phyloP scores from a whole-genome alignment of 35 echinoderm and acorn worm species.

The Amphiura filiformis region DNA sequence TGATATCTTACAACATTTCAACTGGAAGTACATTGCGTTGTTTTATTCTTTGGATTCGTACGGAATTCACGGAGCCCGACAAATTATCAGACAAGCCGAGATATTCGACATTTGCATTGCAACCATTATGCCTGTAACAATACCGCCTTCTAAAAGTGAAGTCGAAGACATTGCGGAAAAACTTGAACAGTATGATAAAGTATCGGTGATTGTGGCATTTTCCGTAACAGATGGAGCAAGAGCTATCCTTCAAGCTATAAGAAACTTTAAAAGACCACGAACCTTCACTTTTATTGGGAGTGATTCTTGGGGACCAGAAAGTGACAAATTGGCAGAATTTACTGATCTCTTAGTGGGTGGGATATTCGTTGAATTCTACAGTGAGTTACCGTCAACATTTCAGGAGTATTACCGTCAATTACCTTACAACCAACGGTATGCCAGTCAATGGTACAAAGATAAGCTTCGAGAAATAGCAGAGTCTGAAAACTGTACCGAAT shows the following conservation, averaged over 20 bases:
- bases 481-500: not conserved
- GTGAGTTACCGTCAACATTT: not conserved
- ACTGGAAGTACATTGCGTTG: constrained; percentile 17
- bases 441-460: not conserved
- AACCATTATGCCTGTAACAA: not conserved
- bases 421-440: not conserved
- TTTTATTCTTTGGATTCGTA: constrained; percentile 3
- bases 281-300: not conserved
- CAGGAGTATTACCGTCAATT: not conserved
- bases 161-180: constrained; percentile 1
- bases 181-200: not conserved
- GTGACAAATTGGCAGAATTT: not conserved
- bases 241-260: not conserved
- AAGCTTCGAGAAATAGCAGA: not conserved
- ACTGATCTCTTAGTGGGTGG: not conserved
- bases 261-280: no score
- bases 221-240: not conserved
- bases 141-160: not conserved
- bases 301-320: not conserved
- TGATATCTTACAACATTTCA: constrained; percentile 24
- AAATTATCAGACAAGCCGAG: not conserved
- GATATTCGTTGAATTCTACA: not conserved
- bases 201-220: constrained; percentile 11
- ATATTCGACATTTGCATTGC: constrained; percentile 16
- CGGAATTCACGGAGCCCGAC: not conserved